A percentile compares a stretch with the other conserved stretches of the same genome.
phyloP scores from a whole-genome alignment of 2,113 vertebrate species.

The Petrocephalus microphthalmus region DNA sequence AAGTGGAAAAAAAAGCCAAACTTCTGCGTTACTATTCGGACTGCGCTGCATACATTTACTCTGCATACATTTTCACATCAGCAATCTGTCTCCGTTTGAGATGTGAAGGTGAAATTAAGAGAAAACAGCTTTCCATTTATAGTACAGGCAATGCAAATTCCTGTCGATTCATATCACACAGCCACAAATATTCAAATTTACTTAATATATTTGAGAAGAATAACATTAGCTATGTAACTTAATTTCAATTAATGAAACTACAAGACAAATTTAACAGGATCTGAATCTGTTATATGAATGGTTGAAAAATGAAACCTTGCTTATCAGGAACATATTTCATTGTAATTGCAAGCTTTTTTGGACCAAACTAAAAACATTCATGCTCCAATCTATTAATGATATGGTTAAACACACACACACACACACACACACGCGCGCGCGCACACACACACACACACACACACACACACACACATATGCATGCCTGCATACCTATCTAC shows the following conservation, averaged over 20 bases:
- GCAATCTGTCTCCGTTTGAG: neutral
- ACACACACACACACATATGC: too few species aligned
- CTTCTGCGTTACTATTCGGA: neutral
- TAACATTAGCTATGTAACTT: neutral
- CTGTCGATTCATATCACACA: neutral
- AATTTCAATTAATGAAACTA: neutral
- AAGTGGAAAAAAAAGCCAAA: neutral
- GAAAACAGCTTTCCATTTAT: neutral
- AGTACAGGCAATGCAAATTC: neutral
- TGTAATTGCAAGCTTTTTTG: neutral
- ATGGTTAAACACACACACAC: too few species aligned
- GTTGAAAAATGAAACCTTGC: neutral
- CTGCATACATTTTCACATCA: conserved; percentile 6
- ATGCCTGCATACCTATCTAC: too few species aligned
- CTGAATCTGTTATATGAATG: neutral
- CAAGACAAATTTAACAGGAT: neutral
- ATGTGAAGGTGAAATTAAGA: neutral
- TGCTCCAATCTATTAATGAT: neutral
- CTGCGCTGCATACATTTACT: neutral
- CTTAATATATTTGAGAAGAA: neutral
- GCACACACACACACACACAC: too few species aligned
- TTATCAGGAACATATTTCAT: neutral
- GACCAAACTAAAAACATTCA: neutral
- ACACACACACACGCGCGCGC: too few species aligned
- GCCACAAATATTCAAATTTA: neutral